These are phyloP conservation scores for Cybosia mesomella DNA, from an alignment of 2,888 invertebrate species.

Conservation along the genomic window DNA sequence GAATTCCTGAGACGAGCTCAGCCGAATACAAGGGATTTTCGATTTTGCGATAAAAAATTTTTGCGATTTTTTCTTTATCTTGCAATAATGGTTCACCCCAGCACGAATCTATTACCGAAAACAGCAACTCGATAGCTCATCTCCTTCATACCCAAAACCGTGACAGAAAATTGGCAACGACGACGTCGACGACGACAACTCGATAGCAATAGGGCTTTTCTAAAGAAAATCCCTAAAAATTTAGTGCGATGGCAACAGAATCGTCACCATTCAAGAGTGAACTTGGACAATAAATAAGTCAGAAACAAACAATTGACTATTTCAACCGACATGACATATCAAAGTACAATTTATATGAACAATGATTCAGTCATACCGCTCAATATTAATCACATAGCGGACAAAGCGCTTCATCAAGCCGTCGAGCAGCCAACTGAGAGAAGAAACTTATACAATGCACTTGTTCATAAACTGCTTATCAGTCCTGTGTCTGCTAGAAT, in stretches of 20 bases:
- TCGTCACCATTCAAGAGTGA: not conserved
- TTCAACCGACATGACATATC: slow-evolving; percentile 17
- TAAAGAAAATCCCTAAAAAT: too few relatives aligned
- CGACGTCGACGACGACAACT: too few relatives aligned
- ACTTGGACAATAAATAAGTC: slow-evolving; percentile 7
- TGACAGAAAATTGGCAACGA: too few relatives aligned
- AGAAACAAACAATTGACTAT: slow-evolving; percentile 7
- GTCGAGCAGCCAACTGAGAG: not conserved
- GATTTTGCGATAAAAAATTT: too few relatives aligned
- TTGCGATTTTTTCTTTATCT: too few relatives aligned
- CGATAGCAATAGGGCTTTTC: too few relatives aligned
- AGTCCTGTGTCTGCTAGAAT: not conserved
- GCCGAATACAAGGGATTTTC: too few relatives aligned
- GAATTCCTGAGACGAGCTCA: too few relatives aligned
- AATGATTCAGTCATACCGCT: slow-evolving; percentile 7
- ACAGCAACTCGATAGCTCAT: too few relatives aligned
- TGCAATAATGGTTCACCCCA: too few relatives aligned
- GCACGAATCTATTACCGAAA: too few relatives aligned
- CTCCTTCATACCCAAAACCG: too few relatives aligned
- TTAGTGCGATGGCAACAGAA: not conserved
- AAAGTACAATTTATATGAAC: slow-evolving; percentile 15
- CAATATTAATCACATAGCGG: slow-evolving; percentile 9
- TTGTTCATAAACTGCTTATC: slow-evolving; percentile 11
- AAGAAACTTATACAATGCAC: slow-evolving; percentile 10
- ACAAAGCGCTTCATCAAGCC: slow-evolving; percentile 6